Evolutionary conservation across 2,113 vertebrate genomes (phyloP), one percentile per base, ranked within the genome.

Genomic region (Brachirus orientalis): DNA sequence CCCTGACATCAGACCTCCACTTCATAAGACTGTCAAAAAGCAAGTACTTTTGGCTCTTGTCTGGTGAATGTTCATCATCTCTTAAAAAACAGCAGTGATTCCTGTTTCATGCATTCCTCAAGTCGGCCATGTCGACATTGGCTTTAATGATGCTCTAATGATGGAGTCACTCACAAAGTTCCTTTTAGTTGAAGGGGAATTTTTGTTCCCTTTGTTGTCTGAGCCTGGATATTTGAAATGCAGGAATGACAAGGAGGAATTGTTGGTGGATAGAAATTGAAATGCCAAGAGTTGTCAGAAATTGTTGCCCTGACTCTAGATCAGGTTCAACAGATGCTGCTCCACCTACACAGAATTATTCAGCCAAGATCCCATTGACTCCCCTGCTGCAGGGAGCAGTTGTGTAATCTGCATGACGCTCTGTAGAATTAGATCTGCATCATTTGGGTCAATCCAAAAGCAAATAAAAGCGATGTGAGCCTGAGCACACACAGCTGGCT

Each of bases 401-500:
- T 72, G 63, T 57, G 68, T 83, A 86, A 85, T 86, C 79, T 79
- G 65, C 55, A 40, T 0, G 3, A 69, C 80, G 83, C 84, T 90
- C 83, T 75, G 86, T 66, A 59, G 82, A 79, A 85, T 91, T 86
- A 92, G 81, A 75, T 87, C 84, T 87, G 85, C 87, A 87, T 92
- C 89, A 93, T 94, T 95, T 91, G 89, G 84, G 80, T 84, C 85
- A 80, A 93, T 94, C 92, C 82, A 36, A 80, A 86, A 76, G 92
- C 90, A 95, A 95, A 95, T 90, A 94, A 81, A 80, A 68, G 78
- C 77, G 57, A 51, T 80, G 69, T 89, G 88, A 93, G 89, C 33
- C 84, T 69, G 20, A 82, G 90, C 87, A 90, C 86, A 82, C 94
- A 88, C 94, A 95, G 95, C 94, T 95, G 94, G 69, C 89, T 74